Percentiles rank a stretch among this genome's conserved stretches.
Conservation (phyloP, 2,888 invertebrate species). For the Vanessa cardui region DNA sequence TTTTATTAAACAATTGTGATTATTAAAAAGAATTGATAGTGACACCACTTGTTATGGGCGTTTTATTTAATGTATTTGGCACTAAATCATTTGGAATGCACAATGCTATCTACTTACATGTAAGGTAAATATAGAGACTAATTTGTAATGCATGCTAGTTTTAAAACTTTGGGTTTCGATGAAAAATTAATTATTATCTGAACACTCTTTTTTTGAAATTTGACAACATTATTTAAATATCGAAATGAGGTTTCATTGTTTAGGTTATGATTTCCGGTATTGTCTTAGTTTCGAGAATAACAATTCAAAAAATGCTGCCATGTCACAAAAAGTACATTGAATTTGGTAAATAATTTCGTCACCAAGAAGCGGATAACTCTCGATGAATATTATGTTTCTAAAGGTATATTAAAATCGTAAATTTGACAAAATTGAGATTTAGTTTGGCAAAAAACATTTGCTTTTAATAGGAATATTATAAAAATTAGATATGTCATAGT, state of each 20-base stretch:
- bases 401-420: constrained; percentile 44
- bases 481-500: constrained; percentile 79
- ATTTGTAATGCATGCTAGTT: constrained; percentile 40
- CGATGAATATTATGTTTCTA: constrained; percentile 21
- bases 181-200: neutral
- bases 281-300: constrained; percentile 31
- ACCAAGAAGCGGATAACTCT: constrained; percentile 25
- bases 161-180: constrained; percentile 2
- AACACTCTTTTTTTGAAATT: constrained; percentile 21
- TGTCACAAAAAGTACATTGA: constrained; percentile 21
- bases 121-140: constrained; percentile 58
- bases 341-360: constrained; percentile 22
- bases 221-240: constrained; percentile 31
- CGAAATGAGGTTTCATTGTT: neutral
- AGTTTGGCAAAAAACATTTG: constrained; percentile 53
- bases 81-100: constrained; percentile 79
- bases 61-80: constrained; percentile 72
- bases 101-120: constrained; percentile 69
- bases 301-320: constrained; percentile 33
- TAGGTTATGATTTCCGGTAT: neutral
- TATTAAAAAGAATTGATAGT: constrained; percentile 55
- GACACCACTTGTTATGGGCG: constrained; percentile 54
- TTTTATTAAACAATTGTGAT: constrained; percentile 69
- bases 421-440: constrained; percentile 56
- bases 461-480: constrained; percentile 65